Base-by-base conservation (phyloP, 2,888 invertebrate species). In the Perizoma affinitatum region DNA sequence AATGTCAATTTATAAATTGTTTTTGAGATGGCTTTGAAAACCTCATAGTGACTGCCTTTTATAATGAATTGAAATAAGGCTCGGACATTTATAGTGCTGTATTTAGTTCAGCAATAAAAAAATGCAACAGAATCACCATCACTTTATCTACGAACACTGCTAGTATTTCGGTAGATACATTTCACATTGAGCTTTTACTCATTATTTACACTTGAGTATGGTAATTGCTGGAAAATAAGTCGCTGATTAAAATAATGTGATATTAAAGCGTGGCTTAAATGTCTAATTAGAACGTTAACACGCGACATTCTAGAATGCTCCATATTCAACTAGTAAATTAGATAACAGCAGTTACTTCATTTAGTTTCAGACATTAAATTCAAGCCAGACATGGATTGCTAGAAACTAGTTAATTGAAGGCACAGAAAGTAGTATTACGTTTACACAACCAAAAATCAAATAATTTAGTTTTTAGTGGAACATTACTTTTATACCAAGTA, bases 111-210 rank as follows among this genome's bases (percentile, higher is more conserved):
- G n/a, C n/a, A n/a, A n/a, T n/a, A n/a, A n/a, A n/a, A n/a, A n/a
- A n/a, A n/a, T n/a, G n/a, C n/a, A n/a, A n/a, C n/a, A n/a, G n/a
- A n/a, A n/a, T n/a, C n/a, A n/a, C n/a, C n/a, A n/a, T n/a, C n/a
- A n/a, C n/a, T 77, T 78, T 89, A 86, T 86, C 84, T 89, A 89
- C 86, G 87, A 71, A 81, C 86, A 86, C 83, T 84, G 83, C 82
- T 84, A 82, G 85, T 84, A 84, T 61, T 65, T 61, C 54, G 40
- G 78, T 82, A 85, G 85, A 83, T 86, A 84, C 83, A 85, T 84
- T 86, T 84, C 86, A 88, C 86, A 84, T 78, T 76, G 69, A 78
- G 76, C 75, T 74, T 75, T 77, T 79, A 78, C 78, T 76, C 79
- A 81, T 55, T 69, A 72, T 71, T 72, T 75, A 76, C 78, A 70